Base-by-base conservation (phyloP, 2,888 invertebrate species). In the Leucozona laternaria region DNA sequence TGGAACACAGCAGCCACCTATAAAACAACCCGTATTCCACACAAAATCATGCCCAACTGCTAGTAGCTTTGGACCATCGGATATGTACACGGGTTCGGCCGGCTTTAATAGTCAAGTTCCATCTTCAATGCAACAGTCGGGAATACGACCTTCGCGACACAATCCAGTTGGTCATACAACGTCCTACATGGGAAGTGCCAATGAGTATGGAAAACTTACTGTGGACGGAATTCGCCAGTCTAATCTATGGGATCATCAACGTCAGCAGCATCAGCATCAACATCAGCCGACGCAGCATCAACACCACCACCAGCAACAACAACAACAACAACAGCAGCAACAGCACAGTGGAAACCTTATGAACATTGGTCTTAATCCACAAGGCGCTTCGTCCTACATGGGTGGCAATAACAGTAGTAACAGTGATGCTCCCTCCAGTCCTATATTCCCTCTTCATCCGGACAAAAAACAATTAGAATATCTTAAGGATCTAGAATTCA, bases 21-120 rank as follows among this genome's bases (percentile, higher is more conserved):
- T 73, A 28, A 86, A 86, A 17, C 86, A 81, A 31, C 86, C 86
- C 11, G 78, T 86, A 17, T 83, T 43, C 88, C 89, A 20, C 90
- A 90, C 83, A 88, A 91, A 75, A 88, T 91, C 50, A 89, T 92
- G 86, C 70, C 87, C 80, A 73, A 75, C 83, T 1, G 79, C 60
- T 15, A 79, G 82, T 55, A 89, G 83, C 34, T 89, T 83, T 68
- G 88, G 81, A 2, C 86, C 89, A 34, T 86, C 88, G 1, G 89
- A 89, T 28, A 70, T 88, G 5, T 89, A 88, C 31, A 22, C 77
- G 17, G 78, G 75, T 40, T 70, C 78, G 10, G 40, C 62, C 1
- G 76, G 75, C 2, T 80, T 66, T 55, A 57, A 37, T 10, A 79
- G 50, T 53, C 81, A 78, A 31, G 15, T 82, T 15, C 62, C 73